phyloP scores from a whole-genome alignment of 1,140 invertebrate species.

The Saccostrea cuccullata region DNA sequence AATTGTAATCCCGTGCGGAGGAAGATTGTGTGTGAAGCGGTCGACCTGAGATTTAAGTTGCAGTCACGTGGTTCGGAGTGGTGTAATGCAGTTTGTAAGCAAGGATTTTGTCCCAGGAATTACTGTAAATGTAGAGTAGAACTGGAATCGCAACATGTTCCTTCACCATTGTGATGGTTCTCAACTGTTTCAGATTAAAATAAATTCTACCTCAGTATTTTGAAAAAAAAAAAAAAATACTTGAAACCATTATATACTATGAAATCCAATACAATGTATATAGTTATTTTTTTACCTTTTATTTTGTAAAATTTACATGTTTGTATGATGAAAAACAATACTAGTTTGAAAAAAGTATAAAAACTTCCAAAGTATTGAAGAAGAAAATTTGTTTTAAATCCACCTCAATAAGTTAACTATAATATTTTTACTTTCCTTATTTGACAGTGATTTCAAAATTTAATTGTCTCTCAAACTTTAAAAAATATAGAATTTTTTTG shows the following conservation, averaged over 20 bases:
- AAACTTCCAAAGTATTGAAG: no score
- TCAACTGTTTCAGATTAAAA: not conserved
- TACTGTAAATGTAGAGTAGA: slow-evolving; percentile 1
- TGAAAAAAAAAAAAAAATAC: not conserved
- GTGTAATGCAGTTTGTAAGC: not conserved
- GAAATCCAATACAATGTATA: not conserved
- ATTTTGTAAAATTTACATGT: not conserved
- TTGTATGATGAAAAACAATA: no score
- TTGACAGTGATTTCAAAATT: no score
- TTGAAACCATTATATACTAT: not conserved
- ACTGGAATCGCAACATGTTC: not conserved
- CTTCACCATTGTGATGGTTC: not conserved
- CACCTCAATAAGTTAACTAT: no score
- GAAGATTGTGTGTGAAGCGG: slow-evolving; percentile 3
- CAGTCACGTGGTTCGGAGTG: not conserved
- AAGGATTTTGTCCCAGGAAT: not conserved
- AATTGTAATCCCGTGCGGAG: not conserved
- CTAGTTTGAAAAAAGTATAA: no score
- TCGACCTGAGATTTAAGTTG: not conserved
- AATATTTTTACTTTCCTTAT: no score
- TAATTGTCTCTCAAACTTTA: no score
- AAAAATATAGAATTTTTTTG: no score
- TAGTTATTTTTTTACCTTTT: not conserved
- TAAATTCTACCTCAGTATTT: no score
- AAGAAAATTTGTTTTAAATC: no score